These are phyloP conservation scores for Archaeoteleia sp. DNA, from an alignment of 2,888 invertebrate genomes.

Conservation along the genomic window DNA sequence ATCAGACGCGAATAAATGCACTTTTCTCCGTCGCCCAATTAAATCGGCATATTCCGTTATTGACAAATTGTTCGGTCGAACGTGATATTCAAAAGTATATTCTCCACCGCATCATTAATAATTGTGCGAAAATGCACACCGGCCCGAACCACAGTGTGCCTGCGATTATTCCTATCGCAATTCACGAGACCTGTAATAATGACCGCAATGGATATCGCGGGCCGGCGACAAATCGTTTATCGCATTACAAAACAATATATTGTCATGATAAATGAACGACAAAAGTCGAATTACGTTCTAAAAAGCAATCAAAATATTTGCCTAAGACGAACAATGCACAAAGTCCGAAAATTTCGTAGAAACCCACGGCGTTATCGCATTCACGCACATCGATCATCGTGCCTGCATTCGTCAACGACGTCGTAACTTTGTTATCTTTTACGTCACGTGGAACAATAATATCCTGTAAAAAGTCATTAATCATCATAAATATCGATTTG, in stretches of 20 bases:
- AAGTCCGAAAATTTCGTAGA: background rate
- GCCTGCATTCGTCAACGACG: slow-evolving; percentile 19
- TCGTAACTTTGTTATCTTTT: slow-evolving; percentile 32
- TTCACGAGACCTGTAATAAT: slow-evolving; percentile 36
- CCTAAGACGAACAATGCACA: too few relatives aligned
- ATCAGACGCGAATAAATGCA: slow-evolving; percentile 37
- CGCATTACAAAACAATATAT: slow-evolving; percentile 8
- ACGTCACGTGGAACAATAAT: slow-evolving; percentile 35
- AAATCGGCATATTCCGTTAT: slow-evolving; percentile 31
- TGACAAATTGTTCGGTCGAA: slow-evolving; percentile 32
- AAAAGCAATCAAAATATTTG: slow-evolving; percentile 2
- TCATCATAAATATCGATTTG: slow-evolving; percentile 62
- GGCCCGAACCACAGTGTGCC: slow-evolving; percentile 30
- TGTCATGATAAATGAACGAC: background rate
- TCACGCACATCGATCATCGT: slow-evolving; percentile 20
- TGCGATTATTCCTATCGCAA: slow-evolving; percentile 35
- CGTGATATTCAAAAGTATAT: slow-evolving; percentile 41
- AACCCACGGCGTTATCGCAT: slow-evolving; percentile 7
- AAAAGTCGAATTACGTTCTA: slow-evolving; percentile 4
- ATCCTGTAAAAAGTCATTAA: slow-evolving; percentile 53
- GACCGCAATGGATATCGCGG: slow-evolving; percentile 17
- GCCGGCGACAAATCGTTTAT: slow-evolving; percentile 6
- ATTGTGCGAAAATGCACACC: slow-evolving; percentile 28
- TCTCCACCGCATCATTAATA: slow-evolving; percentile 47
- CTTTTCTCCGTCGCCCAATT: slow-evolving; percentile 29